Conservation (phyloP, 2,888 invertebrate species). For the Furcula furcula region DNA sequence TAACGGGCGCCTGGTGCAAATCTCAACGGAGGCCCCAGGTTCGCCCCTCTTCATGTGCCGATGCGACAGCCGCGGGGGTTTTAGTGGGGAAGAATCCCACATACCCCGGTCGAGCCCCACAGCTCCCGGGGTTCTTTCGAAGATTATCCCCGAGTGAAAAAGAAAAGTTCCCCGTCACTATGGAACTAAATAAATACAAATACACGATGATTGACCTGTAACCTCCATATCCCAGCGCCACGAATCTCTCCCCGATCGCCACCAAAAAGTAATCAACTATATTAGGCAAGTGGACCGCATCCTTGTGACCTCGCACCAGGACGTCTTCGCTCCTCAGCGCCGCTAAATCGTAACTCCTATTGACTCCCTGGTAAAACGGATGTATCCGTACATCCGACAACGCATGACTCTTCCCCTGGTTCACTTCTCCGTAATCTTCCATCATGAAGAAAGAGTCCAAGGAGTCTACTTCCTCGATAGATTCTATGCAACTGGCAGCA, state of each 20-base stretch:
- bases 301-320: slow-evolving; percentile 15
- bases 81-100: too few species aligned
- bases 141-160: too few species aligned
- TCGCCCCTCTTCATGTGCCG: too few species aligned
- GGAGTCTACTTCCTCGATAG: slow-evolving; percentile 59
- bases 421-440: slow-evolving; percentile 38
- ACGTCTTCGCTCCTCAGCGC: slow-evolving; percentile 44
- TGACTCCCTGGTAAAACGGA: slow-evolving; percentile 47
- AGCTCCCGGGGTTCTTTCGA: too few species aligned
- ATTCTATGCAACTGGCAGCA: slow-evolving; percentile 64
- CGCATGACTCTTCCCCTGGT: slow-evolving; percentile 32
- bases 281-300: slow-evolving; percentile 32
- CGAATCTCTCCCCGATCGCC: slow-evolving; percentile 54
- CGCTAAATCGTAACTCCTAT: slow-evolving; percentile 48
- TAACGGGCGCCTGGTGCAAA: too few species aligned
- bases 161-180: too few species aligned
- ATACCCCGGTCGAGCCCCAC: too few species aligned
- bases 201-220: too few species aligned
- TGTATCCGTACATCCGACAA: slow-evolving; percentile 53
- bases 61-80: too few species aligned
- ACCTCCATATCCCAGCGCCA: slow-evolving; percentile 53
- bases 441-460: slow-evolving; percentile 60
- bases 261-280: slow-evolving; percentile 46
- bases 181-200: too few species aligned
- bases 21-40: too few species aligned